Conservation (phyloP, 2,113 vertebrate genomes). For the Coptodon rendalli region DNA sequence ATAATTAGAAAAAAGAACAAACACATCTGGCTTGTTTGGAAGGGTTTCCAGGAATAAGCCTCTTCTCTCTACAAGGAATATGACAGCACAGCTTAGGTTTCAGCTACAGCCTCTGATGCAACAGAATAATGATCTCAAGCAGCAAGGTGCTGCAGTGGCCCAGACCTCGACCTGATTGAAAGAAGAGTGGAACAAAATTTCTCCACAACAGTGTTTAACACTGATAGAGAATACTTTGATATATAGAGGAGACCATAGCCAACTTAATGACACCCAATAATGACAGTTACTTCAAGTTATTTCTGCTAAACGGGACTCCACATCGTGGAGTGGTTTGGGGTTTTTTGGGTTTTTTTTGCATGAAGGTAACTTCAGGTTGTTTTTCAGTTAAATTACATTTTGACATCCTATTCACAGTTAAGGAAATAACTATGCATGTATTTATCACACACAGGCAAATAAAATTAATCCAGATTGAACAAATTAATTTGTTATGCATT, state of each 20-base stretch:
- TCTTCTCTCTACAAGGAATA: neutral
- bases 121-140: neutral
- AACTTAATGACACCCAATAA: neutral
- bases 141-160: neutral
- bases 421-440: neutral
- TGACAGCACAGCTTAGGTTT: neutral
- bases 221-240: neutral
- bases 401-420: neutral
- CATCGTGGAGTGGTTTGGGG: accelerated
- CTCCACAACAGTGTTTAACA: neutral
- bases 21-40: neutral
- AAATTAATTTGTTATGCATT: neutral
- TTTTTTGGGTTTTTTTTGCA: accelerated
- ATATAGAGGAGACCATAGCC: neutral
- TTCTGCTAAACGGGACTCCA: neutral
- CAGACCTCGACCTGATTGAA: neutral
- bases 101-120: neutral
- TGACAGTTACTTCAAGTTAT: neutral
- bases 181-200: neutral
- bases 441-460: neutral
- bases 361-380: neutral
- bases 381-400: neutral
- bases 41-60: neutral
- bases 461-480: neutral
- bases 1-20: neutral